phyloP scores from a whole-genome alignment of 2,113 vertebrate genomes.

The Morone chrysops region DNA sequence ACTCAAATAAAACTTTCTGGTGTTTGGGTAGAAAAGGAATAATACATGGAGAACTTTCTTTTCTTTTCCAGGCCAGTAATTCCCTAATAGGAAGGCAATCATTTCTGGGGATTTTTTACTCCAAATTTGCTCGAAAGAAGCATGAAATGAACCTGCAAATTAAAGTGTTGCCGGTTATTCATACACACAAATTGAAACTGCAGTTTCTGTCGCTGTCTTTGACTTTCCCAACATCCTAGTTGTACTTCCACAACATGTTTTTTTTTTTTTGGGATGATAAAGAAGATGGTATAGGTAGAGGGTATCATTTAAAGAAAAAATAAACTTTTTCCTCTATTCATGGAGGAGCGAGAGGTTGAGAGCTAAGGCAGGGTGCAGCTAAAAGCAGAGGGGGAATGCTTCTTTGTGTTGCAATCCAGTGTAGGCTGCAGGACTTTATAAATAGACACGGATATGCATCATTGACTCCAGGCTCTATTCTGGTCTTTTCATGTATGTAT shows the following conservation, averaged over 20 bases:
- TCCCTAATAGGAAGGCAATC: conserved; percentile 41
- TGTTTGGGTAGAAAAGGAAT: conserved; percentile 56
- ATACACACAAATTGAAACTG: conserved; percentile 11
- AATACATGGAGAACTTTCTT: conserved; percentile 42
- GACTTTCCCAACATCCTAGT: conserved; percentile 10
- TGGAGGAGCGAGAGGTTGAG: conserved; percentile 27
- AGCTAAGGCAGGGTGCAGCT: no score
- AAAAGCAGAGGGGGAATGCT: conserved; percentile 38
- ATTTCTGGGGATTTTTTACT: conserved; percentile 40
- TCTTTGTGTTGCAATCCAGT: conserved; percentile 58
- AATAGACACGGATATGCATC: conserved; percentile 72
- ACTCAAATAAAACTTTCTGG: conserved; percentile 38
- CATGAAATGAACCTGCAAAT: conserved; percentile 48
- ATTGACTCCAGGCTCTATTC: conserved; percentile 60
- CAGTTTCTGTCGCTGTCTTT: conserved; percentile 3
- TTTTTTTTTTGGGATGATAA: conserved; percentile 14
- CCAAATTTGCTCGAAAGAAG: conserved; percentile 30
- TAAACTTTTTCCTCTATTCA: conserved; percentile 18
- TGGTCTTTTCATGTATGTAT: conserved; percentile 57
- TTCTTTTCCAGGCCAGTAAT: conserved; percentile 44
- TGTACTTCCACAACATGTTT: conserved; percentile 10
- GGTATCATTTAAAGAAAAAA: conserved; percentile 22
- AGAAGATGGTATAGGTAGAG: background rate
- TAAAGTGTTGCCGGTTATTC: conserved; percentile 34
- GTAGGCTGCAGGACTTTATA: conserved; percentile 67